A percentile compares a stretch with the other conserved stretches of the same genome.
Evolutionary conservation across 2,113 vertebrate species (phyloP).

Genomic region (Neolamprologus brichardi): DNA sequence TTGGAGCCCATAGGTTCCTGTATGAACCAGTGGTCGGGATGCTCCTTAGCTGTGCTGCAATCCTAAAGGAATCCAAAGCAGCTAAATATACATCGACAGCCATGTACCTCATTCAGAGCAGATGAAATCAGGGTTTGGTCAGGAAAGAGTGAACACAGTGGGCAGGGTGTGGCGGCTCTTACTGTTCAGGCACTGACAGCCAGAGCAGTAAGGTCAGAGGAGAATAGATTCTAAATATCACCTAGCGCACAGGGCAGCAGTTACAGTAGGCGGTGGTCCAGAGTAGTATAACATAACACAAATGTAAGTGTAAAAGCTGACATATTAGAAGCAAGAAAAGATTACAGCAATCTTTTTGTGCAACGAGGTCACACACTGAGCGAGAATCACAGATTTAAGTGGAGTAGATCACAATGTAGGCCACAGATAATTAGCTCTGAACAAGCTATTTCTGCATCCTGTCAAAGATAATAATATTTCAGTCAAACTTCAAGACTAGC

Average conservation of each 20-base stretch:
- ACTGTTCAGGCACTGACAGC: conserved; percentile 16
- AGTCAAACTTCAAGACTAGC: neutral
- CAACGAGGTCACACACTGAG: conserved; percentile 44
- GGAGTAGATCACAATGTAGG: conserved; percentile 60
- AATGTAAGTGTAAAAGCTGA: neutral
- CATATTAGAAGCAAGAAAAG: neutral
- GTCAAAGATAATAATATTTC: neutral
- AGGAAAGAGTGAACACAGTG: conserved; percentile 54
- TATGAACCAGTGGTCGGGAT: conserved; percentile 1
- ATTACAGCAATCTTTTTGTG: neutral
- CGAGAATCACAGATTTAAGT: conserved; percentile 5
- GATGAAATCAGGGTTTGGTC: conserved; percentile 57
- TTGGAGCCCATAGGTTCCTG: neutral
- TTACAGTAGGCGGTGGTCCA: neutral
- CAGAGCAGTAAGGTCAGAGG: conserved; percentile 62
- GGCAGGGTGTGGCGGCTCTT: conserved; percentile 57
- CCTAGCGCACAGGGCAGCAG: neutral
- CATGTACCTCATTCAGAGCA: conserved; percentile 50
- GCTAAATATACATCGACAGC: conserved; percentile 66
- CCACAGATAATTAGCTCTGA: conserved; percentile 57
- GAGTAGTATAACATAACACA: neutral
- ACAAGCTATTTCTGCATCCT: conserved; percentile 36
- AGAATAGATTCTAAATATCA: conserved; percentile 66
- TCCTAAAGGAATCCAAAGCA: conserved; percentile 47
- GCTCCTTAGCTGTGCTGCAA: conserved; percentile 51